Percentiles rank a stretch among this genome's conserved stretches.
Evolutionary conservation across 2,888 invertebrate genomes (phyloP).

Genomic region (Acronicta psi): DNA sequence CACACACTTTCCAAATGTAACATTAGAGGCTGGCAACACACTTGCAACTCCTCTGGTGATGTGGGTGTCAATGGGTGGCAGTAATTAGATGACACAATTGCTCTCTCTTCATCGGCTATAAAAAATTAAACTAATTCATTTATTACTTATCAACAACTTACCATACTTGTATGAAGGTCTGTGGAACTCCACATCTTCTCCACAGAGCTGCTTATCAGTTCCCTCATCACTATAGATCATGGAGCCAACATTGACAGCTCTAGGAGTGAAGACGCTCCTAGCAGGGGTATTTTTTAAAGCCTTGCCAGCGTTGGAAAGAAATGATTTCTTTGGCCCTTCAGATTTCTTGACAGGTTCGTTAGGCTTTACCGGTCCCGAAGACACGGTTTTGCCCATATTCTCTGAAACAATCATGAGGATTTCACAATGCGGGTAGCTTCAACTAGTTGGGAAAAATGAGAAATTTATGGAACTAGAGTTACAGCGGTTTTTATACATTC

Average conservation of each 20-base stretch:
- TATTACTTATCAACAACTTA: slow-evolving; percentile 53
- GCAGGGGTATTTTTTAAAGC: slow-evolving; percentile 77
- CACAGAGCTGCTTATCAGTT: slow-evolving; percentile 56
- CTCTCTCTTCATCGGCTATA: no score
- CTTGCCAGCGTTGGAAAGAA: slow-evolving; percentile 78
- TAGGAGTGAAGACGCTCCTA: slow-evolving; percentile 75
- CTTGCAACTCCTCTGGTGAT: no score
- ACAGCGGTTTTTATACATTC: no score
- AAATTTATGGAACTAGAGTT: background rate
- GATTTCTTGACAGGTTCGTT: slow-evolving; percentile 78
- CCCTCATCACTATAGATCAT: slow-evolving; percentile 78
- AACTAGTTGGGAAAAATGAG: background rate
- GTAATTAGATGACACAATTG: no score
- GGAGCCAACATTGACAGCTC: slow-evolving; percentile 73
- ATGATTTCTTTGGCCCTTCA: slow-evolving; percentile 77
- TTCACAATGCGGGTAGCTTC: slow-evolving; percentile 4
- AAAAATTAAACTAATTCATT: background rate
- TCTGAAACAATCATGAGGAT: slow-evolving; percentile 62
- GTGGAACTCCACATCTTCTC: slow-evolving; percentile 78
- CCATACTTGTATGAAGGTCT: slow-evolving; percentile 74
- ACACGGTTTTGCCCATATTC: slow-evolving; percentile 78
- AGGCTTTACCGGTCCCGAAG: slow-evolving; percentile 75
- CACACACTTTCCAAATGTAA: no score
- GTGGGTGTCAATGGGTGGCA: no score
- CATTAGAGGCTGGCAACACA: no score